A percentile compares a stretch with the other conserved stretches of the same genome.
phyloP scores from a whole-genome alignment of 2,797 vertebrate genomes.

The Takifugu rubripes region DNA sequence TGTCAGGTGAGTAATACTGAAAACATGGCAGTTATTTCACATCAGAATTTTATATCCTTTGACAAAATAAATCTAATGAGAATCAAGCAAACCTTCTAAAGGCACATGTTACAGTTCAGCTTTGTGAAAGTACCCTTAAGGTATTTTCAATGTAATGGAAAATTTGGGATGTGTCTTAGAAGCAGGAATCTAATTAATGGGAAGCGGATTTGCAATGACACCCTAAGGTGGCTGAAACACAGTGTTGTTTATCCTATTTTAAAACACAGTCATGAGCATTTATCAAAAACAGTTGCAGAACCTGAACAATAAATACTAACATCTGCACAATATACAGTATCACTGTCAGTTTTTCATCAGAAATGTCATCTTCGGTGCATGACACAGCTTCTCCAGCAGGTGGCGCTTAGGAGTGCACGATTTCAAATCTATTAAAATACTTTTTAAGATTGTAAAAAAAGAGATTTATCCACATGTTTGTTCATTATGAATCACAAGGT shows the following conservation, averaged over 20 bases:
- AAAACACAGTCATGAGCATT: constrained; percentile 4
- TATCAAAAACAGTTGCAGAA: constrained; percentile 1
- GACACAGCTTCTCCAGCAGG: not conserved
- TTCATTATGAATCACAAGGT: not conserved
- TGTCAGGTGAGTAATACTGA: constrained; percentile 5
- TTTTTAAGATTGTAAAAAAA: not conserved
- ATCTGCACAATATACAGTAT: not conserved
- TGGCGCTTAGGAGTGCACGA: not conserved
- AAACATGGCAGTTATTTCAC: constrained; percentile 26
- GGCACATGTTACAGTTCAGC: constrained; percentile 49
- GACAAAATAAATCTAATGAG: constrained; percentile 31
- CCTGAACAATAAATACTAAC: constrained; percentile 7
- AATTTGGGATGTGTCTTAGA: not conserved
- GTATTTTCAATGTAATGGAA: constrained; percentile 2
- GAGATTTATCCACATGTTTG: not conserved
- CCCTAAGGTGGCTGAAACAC: constrained; percentile 6
- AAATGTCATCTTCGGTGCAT: not conserved
- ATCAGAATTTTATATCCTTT: constrained; percentile 14
- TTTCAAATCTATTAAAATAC: not conserved
- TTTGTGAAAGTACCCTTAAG: not conserved
- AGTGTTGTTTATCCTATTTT: constrained; percentile 17
- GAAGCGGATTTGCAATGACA: constrained; percentile 2
- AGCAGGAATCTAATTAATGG: constrained; percentile 14
- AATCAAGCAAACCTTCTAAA: constrained; percentile 44
- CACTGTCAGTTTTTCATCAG: constrained; percentile 4